Conservation (phyloP, 2,797 vertebrate species). For the Columba guinea region DNA sequence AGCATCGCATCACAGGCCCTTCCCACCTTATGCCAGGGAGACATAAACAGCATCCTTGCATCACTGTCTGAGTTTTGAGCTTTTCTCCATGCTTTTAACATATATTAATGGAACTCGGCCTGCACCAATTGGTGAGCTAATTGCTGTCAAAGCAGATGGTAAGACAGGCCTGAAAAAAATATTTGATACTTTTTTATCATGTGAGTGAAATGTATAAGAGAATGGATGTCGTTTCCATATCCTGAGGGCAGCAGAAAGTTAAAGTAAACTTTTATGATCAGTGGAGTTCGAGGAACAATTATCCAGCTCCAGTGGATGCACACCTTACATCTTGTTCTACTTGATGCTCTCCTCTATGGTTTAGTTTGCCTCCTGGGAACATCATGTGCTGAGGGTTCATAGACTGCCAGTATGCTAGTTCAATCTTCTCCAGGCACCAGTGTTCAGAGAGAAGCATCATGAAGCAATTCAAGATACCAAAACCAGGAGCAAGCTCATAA, state of each 20-base stretch:
- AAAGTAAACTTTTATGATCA: neutral
- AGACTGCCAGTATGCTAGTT: neutral
- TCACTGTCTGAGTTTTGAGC: neutral
- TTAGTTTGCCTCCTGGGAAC: neutral
- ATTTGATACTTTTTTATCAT: neutral
- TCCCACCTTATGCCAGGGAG: neutral
- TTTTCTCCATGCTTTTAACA: neutral
- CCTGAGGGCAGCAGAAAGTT: neutral
- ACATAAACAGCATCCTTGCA: neutral
- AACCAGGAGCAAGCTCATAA: neutral
- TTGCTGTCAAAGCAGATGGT: neutral
- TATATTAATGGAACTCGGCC: neutral
- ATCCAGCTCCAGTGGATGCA: neutral
- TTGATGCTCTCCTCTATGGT: neutral
- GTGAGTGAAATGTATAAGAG: neutral
- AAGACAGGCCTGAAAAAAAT: neutral
- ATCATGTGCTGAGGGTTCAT: neutral
- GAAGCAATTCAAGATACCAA: neutral
- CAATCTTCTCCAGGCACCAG: neutral
- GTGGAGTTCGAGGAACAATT: neutral
- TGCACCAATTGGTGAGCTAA: neutral
- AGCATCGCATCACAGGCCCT: neutral
- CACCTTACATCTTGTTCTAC: neutral
- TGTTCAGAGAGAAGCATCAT: neutral
- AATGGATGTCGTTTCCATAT: neutral